Conservation (phyloP, 2,113 vertebrate genomes). For the Serilophus lunatus region DNA sequence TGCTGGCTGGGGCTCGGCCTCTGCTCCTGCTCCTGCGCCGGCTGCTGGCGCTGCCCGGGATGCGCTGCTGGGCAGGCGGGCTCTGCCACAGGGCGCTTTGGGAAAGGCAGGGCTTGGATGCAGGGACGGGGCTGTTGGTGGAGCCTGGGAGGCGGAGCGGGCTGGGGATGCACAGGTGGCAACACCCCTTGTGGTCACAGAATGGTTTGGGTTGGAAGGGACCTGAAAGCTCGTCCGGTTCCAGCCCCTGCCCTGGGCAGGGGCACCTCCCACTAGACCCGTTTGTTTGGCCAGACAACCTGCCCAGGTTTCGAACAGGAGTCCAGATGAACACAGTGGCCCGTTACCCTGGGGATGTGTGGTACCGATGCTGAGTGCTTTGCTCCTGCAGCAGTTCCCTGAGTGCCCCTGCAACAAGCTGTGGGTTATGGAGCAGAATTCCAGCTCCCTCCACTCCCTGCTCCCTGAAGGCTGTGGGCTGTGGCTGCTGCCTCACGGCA, state of each 20-base stretch:
- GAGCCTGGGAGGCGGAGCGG: neutral
- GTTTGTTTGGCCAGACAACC: accelerated
- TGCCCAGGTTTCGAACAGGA: neutral
- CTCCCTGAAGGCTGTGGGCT: accelerated
- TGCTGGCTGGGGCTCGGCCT: neutral
- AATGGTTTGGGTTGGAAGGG: neutral
- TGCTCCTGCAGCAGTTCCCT: accelerated
- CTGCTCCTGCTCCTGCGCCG: neutral
- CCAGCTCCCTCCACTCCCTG: neutral
- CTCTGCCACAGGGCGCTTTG: neutral
- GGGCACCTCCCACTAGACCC: neutral
- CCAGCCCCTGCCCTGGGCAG: accelerated
- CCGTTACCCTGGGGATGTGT: accelerated
- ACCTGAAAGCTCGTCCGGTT: neutral
- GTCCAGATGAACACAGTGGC: accelerated
- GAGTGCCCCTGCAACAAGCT: accelerated
- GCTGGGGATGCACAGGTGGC: accelerated
- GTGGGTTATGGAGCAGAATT: neutral
- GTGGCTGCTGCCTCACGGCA: accelerated
- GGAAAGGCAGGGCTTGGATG: neutral
- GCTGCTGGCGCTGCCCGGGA: accelerated
- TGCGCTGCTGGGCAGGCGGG: accelerated
- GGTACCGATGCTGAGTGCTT: accelerated
- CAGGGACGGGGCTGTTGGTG: neutral
- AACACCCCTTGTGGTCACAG: accelerated